These are phyloP conservation scores for Monodelphis domestica DNA, from an alignment of 2,797 vertebrate species.

Conservation along the genomic window DNA sequence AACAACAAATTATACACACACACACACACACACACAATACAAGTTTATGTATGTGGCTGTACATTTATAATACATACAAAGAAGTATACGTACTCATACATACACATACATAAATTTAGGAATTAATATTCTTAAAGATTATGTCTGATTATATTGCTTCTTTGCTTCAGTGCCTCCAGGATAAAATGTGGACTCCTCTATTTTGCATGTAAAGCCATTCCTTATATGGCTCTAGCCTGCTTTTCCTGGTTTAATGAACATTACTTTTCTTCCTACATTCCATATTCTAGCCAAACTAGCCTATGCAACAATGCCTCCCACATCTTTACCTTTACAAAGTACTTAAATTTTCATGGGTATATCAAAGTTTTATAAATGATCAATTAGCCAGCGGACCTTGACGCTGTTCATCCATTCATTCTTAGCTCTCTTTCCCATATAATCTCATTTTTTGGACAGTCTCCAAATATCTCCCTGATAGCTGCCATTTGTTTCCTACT, in stretches of 20 bases:
- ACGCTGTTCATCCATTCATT: not conserved
- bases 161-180: not conserved
- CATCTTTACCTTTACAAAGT: not conserved
- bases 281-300: not conserved
- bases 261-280: not conserved
- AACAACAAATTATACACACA: not conserved
- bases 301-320: not conserved
- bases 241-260: not conserved
- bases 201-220: not conserved
- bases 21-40: not conserved
- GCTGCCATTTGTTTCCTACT: not conserved
- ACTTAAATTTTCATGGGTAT: not conserved
- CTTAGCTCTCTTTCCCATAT: not conserved
- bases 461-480: too few species aligned
- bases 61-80: too few species aligned
- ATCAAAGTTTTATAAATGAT: not conserved
- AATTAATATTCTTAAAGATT: not conserved
- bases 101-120: not conserved
- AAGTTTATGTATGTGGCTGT: too few species aligned
- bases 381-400: not conserved
- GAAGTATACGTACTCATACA: accelerated
- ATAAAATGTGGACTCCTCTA: not conserved
- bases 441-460: not conserved
- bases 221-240: not conserved
- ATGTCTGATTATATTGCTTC: not conserved